phyloP scores from a whole-genome alignment of 2,113 vertebrate genomes.

The Cebidichthys violaceus region DNA sequence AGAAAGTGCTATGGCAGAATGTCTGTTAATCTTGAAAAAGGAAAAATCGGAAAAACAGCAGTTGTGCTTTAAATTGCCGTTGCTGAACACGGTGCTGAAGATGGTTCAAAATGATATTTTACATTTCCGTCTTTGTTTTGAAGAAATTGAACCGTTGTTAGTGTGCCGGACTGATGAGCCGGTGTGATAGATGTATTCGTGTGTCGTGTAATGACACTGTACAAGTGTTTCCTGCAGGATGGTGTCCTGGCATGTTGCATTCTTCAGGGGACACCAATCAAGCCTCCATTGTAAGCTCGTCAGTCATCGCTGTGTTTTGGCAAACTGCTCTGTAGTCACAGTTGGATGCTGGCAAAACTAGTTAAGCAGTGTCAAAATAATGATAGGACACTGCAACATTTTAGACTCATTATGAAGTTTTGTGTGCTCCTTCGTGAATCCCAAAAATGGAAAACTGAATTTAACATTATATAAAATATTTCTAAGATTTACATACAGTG shows the following conservation, averaged over 20 bases:
- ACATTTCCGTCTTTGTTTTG: not conserved
- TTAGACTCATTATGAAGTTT: slow-evolving; percentile 44
- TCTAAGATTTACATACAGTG: not conserved
- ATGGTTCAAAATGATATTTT: slow-evolving; percentile 6
- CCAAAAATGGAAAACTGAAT: not conserved
- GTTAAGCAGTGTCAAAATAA: slow-evolving; percentile 63
- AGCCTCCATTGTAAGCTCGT: slow-evolving; percentile 68
- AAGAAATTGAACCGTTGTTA: slow-evolving; percentile 26
- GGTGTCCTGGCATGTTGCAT: slow-evolving; percentile 63
- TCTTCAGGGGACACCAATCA: slow-evolving; percentile 75
- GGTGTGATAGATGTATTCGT: slow-evolving; percentile 55
- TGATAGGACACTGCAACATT: slow-evolving; percentile 60
- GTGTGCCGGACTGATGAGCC: slow-evolving; percentile 45
- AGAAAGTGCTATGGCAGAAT: not conserved
- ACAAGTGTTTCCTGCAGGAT: slow-evolving; percentile 62
- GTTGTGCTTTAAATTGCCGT: not conserved
- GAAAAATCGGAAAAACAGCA: not conserved
- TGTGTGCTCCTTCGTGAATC: not conserved
- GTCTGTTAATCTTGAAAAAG: not conserved
- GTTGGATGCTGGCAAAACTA: slow-evolving; percentile 58
- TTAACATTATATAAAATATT: not conserved
- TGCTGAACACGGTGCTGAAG: not conserved
- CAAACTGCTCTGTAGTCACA: slow-evolving; percentile 52
- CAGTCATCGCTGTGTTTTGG: slow-evolving; percentile 70
- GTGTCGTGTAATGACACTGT: slow-evolving; percentile 54